Percentiles rank a stretch among this genome's conserved stretches.
phyloP scores from a whole-genome alignment of 1,140 invertebrate species.

The Yoshiicerus persimilis region DNA sequence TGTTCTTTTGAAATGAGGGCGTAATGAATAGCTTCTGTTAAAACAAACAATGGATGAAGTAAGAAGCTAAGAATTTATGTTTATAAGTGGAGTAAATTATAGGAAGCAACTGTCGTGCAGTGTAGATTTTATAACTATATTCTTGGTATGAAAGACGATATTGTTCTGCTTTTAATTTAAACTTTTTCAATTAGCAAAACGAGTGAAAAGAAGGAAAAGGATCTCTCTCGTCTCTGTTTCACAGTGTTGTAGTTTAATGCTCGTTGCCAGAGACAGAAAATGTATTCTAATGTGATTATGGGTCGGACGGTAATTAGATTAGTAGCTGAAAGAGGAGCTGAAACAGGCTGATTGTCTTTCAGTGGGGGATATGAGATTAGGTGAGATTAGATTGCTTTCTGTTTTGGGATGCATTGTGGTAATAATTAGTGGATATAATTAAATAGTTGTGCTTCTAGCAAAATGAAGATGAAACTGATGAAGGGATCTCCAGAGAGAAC shows the following conservation, averaged over 20 bases:
- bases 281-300: slow-evolving; percentile 6
- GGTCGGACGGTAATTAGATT: neutral
- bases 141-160: neutral
- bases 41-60: neutral
- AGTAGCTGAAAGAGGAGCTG: neutral
- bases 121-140: neutral
- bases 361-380: neutral
- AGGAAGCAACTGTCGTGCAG: neutral
- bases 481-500: neutral
- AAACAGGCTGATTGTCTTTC: neutral
- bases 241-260: neutral
- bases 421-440: slow-evolving; percentile 6
- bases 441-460: neutral
- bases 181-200: neutral
- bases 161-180: neutral
- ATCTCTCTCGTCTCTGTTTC: too few species aligned
- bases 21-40: neutral
- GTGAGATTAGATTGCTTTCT: slow-evolving; percentile 14
- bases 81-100: neutral
- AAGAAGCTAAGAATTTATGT: neutral
- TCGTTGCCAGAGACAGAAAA: neutral
- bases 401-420: neutral
- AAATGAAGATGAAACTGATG: slow-evolving; percentile 10
- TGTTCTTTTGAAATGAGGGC: neutral
- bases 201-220: neutral